Conservation (phyloP, 1,140 invertebrate species). For the Aradophagus sp. region DNA sequence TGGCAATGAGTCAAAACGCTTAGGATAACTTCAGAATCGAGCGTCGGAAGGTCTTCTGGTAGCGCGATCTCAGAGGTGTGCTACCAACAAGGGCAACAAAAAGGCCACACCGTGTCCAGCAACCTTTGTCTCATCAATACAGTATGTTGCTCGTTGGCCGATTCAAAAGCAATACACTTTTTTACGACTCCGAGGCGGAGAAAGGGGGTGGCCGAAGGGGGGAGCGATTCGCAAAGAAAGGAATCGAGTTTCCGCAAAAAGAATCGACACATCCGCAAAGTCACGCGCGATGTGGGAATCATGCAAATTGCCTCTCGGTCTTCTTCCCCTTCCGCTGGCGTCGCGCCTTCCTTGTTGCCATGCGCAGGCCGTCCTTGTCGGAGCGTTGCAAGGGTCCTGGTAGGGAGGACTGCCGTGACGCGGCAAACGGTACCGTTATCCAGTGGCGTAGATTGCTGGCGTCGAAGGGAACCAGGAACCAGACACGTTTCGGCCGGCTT, state of each 20-base stretch:
- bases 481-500: no score
- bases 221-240: constrained; percentile 21
- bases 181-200: constrained; percentile 10
- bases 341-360: constrained; percentile 67
- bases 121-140: no score
- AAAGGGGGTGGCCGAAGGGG: neutral
- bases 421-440: constrained; percentile 69
- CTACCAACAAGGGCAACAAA: no score
- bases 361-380: constrained; percentile 69
- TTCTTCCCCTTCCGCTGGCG: constrained; percentile 47
- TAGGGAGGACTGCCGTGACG: constrained; percentile 63
- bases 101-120: no score
- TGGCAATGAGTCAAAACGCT: no score
- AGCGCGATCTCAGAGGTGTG: no score
- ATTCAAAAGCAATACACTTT: constrained; percentile 40
- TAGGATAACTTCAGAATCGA: no score
- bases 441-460: constrained; percentile 62
- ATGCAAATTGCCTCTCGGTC: constrained; percentile 51
- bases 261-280: constrained; percentile 63
- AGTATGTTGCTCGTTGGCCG: no score
- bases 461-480: constrained; percentile 20
- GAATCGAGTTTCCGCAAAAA: constrained; percentile 41
- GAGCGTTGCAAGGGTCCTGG: constrained; percentile 56
- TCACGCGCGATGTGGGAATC: constrained; percentile 63
- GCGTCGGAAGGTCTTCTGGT: no score